Percentiles rank a stretch among this genome's conserved stretches.
These are phyloP conservation scores for Huso huso DNA, from an alignment of 2,797 vertebrate genomes.

Conservation along the genomic window DNA sequence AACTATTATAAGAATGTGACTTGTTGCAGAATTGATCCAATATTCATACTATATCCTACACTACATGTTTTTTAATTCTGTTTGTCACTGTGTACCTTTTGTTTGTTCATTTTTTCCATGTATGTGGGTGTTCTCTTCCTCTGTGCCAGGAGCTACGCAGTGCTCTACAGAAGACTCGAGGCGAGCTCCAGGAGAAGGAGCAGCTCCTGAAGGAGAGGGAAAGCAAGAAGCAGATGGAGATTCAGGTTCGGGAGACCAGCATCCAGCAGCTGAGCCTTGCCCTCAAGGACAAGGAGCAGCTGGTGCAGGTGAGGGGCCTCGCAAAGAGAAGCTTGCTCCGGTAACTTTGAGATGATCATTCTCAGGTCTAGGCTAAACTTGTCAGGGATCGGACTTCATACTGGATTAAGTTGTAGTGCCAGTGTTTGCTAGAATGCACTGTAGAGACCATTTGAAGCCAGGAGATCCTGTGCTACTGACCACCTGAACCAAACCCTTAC, in stretches of 20 bases:
- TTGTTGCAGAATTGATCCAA: no score
- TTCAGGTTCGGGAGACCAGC: constrained; percentile 57
- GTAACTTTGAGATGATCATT: neutral
- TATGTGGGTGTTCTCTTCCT: constrained; percentile 11
- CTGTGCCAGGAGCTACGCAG: constrained; percentile 67
- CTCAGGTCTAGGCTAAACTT: constrained; percentile 9
- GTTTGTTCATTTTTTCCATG: no score
- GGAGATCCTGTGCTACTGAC: no score
- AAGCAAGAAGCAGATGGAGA: constrained; percentile 47
- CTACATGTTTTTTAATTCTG: no score
- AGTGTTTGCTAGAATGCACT: no score
- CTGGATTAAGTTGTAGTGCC: no score
- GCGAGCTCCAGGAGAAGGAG: constrained; percentile 60
- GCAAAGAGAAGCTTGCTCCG: neutral
- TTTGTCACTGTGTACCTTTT: no score
- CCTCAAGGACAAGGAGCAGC: constrained; percentile 67
- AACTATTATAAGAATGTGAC: no score
- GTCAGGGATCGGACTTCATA: neutral
- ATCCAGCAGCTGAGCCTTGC: constrained; percentile 56
- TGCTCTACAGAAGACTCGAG: constrained; percentile 60
- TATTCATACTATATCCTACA: no score
- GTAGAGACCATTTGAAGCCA: no score
- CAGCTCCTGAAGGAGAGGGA: constrained; percentile 57
- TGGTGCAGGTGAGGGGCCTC: constrained; percentile 63
- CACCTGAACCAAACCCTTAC: no score